Evolutionary conservation across 2,888 invertebrate genomes (phyloP).

Genomic region (Harpalus rufipes): DNA sequence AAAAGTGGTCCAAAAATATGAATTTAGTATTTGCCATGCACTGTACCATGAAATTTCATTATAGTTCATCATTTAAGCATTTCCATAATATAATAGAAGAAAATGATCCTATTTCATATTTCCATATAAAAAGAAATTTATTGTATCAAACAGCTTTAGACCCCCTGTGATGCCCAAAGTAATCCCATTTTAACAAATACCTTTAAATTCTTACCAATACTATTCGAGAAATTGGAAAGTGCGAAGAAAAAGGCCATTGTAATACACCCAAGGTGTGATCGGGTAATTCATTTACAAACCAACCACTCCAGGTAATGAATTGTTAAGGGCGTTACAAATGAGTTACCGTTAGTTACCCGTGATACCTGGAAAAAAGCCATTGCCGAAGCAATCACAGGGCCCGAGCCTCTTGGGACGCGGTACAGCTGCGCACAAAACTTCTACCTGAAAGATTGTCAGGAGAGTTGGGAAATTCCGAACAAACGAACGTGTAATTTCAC

Average conservation of each 20-base stretch:
- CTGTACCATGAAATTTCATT: no score
- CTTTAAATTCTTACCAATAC: not conserved
- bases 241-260: not conserved
- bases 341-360: conserved; percentile 62
- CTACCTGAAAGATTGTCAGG: conserved; percentile 58
- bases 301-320: conserved; percentile 66
- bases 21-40: no score
- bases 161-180: no score
- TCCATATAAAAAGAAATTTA: no score
- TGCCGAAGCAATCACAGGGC: conserved; percentile 53
- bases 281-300: conserved; percentile 61
- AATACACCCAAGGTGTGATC: conserved; percentile 45
- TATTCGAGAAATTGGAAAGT: not conserved
- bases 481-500: conserved; percentile 48
- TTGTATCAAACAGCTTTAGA: no score
- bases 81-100: no score
- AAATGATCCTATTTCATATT: no score
- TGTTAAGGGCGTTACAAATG: conserved; percentile 64
- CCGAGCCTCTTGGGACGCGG: conserved; percentile 28
- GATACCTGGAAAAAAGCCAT: conserved; percentile 60
- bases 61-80: no score
- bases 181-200: no score
- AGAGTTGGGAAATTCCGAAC: conserved; percentile 40
- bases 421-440: conserved; percentile 54
- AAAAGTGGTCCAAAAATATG: no score